Conservation (phyloP, 2,113 vertebrate species). For the Saiga tatarica region DNA sequence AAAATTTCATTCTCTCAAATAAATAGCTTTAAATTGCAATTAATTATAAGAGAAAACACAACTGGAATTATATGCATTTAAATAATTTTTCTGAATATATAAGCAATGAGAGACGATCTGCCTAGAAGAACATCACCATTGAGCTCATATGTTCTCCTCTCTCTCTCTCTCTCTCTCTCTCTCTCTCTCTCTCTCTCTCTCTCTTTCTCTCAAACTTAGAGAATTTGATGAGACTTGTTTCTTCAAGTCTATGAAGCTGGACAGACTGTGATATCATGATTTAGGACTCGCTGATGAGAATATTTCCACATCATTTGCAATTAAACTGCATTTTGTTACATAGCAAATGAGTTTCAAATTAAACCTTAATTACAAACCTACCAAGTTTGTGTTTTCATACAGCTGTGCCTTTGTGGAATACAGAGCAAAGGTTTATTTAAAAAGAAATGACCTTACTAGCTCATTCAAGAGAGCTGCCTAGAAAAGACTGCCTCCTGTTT, state of each 20-base stretch:
- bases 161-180: not conserved
- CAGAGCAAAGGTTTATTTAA: not conserved
- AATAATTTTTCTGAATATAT: not conserved
- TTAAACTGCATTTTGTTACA: not conserved
- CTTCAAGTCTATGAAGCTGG: not conserved
- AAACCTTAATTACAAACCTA: not conserved
- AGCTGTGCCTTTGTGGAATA: not conserved
- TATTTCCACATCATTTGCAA: not conserved
- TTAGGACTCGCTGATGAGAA: not conserved
- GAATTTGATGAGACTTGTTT: not conserved
- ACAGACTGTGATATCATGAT: not conserved
- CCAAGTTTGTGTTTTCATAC: not conserved
- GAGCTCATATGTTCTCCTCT: not conserved
- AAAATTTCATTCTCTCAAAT: not conserved
- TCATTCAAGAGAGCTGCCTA: not conserved
- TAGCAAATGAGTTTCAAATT: conserved; percentile 7
- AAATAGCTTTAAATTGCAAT: not conserved
- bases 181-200: not conserved
- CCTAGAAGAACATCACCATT: not conserved
- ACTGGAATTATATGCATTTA: not conserved
- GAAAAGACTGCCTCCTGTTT: not conserved
- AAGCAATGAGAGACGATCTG: not conserved
- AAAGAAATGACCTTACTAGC: not conserved
- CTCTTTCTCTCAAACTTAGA: not conserved
- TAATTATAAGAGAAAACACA: not conserved